Evolutionary conservation across 1,140 invertebrate genomes (phyloP).

Genomic region (Caligus rogercresseyi): DNA sequence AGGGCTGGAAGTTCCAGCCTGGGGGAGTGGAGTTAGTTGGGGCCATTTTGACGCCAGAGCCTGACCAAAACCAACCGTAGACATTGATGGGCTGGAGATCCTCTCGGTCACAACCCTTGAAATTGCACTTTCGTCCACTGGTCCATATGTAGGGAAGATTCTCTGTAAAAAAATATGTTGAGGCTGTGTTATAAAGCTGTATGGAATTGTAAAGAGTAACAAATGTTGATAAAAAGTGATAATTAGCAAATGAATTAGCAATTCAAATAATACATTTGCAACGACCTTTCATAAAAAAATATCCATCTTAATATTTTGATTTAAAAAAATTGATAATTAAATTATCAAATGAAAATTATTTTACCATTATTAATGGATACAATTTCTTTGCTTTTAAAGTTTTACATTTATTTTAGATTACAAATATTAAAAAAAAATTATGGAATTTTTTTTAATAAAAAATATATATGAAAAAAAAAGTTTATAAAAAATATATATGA

Average conservation of each 20-base stretch:
- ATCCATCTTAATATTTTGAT: too few relatives aligned
- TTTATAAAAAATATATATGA: too few relatives aligned
- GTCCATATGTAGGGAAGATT: slow-evolving; percentile 85
- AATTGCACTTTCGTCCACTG: slow-evolving; percentile 70
- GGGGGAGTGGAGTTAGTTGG: slow-evolving; percentile 43
- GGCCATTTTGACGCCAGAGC: slow-evolving; percentile 65
- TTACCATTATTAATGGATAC: too few relatives aligned
- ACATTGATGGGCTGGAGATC: slow-evolving; percentile 67
- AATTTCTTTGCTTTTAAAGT: too few relatives aligned
- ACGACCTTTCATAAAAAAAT: too few relatives aligned
- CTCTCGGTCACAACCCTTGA: slow-evolving; percentile 68
- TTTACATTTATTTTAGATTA: too few relatives aligned
- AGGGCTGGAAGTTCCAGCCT: slow-evolving; percentile 51
- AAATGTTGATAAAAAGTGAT: background rate
- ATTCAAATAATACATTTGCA: slow-evolving; percentile 22
- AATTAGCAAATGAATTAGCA: slow-evolving; percentile 22
- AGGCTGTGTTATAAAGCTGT: background rate
- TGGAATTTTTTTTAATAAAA: too few relatives aligned
- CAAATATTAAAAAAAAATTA: too few relatives aligned
- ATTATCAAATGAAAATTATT: too few relatives aligned
- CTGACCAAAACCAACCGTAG: slow-evolving; percentile 82
- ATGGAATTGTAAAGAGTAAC: background rate
- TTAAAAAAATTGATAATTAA: too few relatives aligned
- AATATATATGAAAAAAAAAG: too few relatives aligned
- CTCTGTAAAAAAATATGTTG: slow-evolving; percentile 34